These are phyloP conservation scores for Planiliza haematocheilus DNA, from an alignment of 2,113 vertebrate genomes.

Conservation along the genomic window DNA sequence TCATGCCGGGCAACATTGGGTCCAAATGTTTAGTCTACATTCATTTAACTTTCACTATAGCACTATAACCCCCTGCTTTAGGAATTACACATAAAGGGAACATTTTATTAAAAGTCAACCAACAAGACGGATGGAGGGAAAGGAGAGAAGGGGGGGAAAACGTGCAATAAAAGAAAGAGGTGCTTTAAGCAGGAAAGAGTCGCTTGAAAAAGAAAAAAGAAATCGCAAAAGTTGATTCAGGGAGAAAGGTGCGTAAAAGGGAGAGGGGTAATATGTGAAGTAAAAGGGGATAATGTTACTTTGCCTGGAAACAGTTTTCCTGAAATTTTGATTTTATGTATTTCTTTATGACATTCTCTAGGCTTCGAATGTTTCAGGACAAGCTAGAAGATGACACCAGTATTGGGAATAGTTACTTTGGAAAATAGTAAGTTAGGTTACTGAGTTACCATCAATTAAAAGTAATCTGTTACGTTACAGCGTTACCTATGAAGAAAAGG, in stretches of 20 bases:
- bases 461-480: no score
- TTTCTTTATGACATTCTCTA: conserved; percentile 25
- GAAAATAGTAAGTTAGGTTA: no score
- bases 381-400: no score
- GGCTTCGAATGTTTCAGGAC: conserved; percentile 50
- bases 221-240: no score
- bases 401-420: no score
- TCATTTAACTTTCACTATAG: conserved; percentile 59
- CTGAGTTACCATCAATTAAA: no score
- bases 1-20: conserved; percentile 22
- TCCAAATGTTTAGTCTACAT: conserved; percentile 64
- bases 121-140: conserved; percentile 3
- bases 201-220: no score
- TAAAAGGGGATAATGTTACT: background rate
- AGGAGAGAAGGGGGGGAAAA: background rate
- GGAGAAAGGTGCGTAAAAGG: conserved; percentile 11
- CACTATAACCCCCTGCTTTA: conserved; percentile 44
- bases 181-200: no score
- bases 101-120: conserved; percentile 41
- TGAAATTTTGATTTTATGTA: no score
- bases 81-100: conserved; percentile 42
- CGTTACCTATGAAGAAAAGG: no score
- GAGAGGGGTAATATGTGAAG: conserved; percentile 13
- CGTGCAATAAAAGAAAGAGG: conserved; percentile 39
- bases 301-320: no score